Conservation (phyloP, 2,113 vertebrate species). For the Nyctibius bracteatus region DNA sequence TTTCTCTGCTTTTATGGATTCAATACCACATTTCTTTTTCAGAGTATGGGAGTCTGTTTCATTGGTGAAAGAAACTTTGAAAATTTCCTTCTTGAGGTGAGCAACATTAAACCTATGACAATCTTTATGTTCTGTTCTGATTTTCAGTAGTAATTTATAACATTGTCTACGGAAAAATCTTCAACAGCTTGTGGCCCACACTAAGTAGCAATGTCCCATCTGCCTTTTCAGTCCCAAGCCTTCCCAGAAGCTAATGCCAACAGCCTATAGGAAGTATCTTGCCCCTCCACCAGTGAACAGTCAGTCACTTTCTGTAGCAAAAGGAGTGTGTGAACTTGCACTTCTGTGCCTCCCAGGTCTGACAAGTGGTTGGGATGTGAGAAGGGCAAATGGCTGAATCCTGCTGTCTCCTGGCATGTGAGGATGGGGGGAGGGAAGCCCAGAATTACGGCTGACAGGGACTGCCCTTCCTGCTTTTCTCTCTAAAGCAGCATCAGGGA, state of each 20-base stretch:
- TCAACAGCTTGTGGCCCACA: neutral
- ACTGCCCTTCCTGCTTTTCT: neutral
- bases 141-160: neutral
- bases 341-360: neutral
- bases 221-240: neutral
- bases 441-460: neutral
- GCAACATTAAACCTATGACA: neutral
- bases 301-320: neutral
- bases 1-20: neutral
- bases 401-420: neutral
- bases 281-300: neutral
- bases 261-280: neutral
- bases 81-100: conserved; percentile 91
- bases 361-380: neutral
- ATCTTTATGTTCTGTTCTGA: neutral
- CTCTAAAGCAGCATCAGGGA: neutral
- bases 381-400: neutral
- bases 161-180: neutral
- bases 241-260: neutral
- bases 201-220: too few species aligned
- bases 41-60: conserved; percentile 99
- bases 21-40: neutral
- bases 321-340: neutral
- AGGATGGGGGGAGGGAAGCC: neutral
- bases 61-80: conserved; percentile 93